phyloP scores from a whole-genome alignment of 2,888 invertebrate species.

The Monopis laevigella region DNA sequence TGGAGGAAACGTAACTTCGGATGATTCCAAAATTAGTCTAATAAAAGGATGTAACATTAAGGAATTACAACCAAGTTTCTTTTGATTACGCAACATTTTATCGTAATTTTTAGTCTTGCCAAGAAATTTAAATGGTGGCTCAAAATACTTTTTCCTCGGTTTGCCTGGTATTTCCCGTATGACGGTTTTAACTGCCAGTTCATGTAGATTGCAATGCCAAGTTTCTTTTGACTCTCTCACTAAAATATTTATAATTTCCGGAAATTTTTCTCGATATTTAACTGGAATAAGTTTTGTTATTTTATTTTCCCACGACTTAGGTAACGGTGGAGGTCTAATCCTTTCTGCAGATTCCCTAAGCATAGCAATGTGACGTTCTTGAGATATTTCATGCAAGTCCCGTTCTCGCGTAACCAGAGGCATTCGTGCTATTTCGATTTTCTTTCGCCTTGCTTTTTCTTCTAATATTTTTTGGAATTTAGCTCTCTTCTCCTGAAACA shows the following conservation, averaged over 20 bases:
- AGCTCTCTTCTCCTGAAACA: conserved; percentile 51
- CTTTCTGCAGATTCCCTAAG: conserved; percentile 66
- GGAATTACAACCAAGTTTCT: conserved; percentile 63
- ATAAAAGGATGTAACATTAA: conserved; percentile 72
- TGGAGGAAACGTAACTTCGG: conserved; percentile 59
- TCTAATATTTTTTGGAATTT: conserved; percentile 47
- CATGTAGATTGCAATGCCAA: conserved; percentile 69
- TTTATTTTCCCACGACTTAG: conserved; percentile 67
- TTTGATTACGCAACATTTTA: conserved; percentile 65
- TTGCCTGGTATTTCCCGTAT: conserved; percentile 68
- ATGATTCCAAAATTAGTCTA: conserved; percentile 63
- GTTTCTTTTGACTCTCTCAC: conserved; percentile 66
- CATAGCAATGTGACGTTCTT: conserved; percentile 60
- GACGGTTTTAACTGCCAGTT: conserved; percentile 71
- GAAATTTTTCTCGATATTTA: conserved; percentile 64
- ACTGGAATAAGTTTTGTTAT: conserved; percentile 67
- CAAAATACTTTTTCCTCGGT: conserved; percentile 47
- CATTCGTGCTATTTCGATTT: conserved; percentile 41
- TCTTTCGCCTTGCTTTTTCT: conserved; percentile 44
- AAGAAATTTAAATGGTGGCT: conserved; percentile 66
- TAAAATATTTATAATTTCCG: conserved; percentile 57
- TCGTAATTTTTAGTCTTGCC: conserved; percentile 71
- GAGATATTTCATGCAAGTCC: conserved; percentile 54
- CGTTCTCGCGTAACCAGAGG: conserved; percentile 38
- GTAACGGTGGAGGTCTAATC: conserved; percentile 70